Evolutionary conservation across 2,888 invertebrate genomes (phyloP).

Genomic region (Trypoxylon attenuatum): DNA sequence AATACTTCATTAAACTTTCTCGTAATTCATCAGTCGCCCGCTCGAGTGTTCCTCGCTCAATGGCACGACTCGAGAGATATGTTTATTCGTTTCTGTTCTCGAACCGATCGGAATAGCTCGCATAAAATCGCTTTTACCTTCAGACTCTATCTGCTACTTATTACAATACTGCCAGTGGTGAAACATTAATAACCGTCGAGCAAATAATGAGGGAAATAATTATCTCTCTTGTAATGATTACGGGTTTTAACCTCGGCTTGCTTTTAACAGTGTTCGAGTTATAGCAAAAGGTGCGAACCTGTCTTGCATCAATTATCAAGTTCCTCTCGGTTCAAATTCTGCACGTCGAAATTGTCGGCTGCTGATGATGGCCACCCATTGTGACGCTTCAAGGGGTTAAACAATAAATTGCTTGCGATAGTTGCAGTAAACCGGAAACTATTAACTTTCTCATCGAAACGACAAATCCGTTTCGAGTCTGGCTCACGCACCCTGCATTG

Average conservation of each 20-base stretch:
- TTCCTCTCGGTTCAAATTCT: conserved; percentile 28
- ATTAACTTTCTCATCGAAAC: conserved; percentile 48
- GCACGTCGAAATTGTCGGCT: conserved; percentile 27
- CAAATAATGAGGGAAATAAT: not conserved
- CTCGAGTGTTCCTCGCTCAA: no score
- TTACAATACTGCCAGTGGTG: no score
- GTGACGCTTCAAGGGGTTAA: conserved; percentile 29
- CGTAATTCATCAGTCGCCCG: no score
- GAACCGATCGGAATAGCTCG: no score
- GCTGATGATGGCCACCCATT: conserved; percentile 33
- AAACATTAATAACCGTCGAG: conserved; percentile 19
- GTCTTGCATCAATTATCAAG: conserved; percentile 26
- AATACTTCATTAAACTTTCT: no score
- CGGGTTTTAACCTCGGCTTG: no score
- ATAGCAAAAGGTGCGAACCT: conserved; percentile 19
- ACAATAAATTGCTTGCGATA: conserved; percentile 45
- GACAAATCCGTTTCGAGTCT: conserved; percentile 50
- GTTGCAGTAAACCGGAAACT: conserved; percentile 40
- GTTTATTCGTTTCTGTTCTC: no score
- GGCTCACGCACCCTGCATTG: conserved; percentile 40
- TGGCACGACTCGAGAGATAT: no score
- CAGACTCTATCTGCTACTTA: no score
- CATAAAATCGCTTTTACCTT: no score
- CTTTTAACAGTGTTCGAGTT: conserved; percentile 6
- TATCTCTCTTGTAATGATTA: not conserved